A percentile compares a stretch with the other conserved stretches of the same genome.
phyloP scores from a whole-genome alignment of 1,140 invertebrate genomes.

The Diorhabda sublineata region DNA sequence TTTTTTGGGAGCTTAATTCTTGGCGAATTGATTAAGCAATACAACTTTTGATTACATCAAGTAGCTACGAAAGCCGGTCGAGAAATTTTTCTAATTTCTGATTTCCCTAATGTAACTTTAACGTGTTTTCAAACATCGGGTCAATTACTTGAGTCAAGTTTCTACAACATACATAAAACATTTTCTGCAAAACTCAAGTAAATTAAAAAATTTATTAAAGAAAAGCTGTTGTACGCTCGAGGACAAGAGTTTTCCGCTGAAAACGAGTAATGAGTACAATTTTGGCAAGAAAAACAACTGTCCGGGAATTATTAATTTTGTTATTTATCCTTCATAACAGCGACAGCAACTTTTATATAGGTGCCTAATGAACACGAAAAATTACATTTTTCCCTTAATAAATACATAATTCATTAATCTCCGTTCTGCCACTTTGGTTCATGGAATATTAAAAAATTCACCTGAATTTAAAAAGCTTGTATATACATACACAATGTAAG shows the following conservation, averaged over 20 bases:
- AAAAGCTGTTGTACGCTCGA: neutral
- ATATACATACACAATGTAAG: too few species aligned
- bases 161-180: conserved; percentile 1
- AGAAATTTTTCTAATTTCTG: conserved; percentile 3
- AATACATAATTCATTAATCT: too few species aligned
- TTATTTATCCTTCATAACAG: neutral
- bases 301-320: neutral
- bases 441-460: too few species aligned
- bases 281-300: neutral
- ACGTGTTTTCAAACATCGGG: neutral
- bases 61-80: neutral
- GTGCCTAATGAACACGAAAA: too few species aligned
- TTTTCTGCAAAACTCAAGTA: neutral
- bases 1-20: neutral
- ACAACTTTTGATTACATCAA: neutral
- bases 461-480: too few species aligned
- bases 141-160: neutral
- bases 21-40: neutral
- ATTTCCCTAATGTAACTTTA: neutral
- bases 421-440: too few species aligned
- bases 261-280: neutral
- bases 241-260: neutral
- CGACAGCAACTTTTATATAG: too few species aligned
- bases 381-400: too few species aligned
- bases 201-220: conserved; percentile 3